phyloP scores from a whole-genome alignment of 2,888 invertebrate species.

The Leptopilina myrica region DNA sequence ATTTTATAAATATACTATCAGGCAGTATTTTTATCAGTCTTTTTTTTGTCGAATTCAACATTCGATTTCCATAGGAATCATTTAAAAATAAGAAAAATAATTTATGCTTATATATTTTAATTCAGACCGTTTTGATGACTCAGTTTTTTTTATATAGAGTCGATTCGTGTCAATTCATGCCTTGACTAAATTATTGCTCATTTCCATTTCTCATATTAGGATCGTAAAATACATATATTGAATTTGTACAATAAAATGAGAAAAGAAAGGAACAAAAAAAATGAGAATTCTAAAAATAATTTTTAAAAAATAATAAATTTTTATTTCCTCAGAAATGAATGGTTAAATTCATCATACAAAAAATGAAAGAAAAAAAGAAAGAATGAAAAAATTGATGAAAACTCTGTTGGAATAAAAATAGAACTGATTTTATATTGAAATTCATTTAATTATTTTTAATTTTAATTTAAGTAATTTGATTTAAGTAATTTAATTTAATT shows the following conservation, averaged over 20 bases:
- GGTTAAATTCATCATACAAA: background rate
- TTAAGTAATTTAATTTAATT: too few species aligned
- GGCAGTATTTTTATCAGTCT: too few species aligned
- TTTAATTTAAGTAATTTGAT: too few species aligned
- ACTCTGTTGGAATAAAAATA: too few species aligned
- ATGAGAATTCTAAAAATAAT: background rate
- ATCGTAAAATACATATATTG: background rate
- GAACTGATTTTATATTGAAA: too few species aligned
- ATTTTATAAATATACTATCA: too few species aligned
- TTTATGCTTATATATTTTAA: constrained; percentile 1
- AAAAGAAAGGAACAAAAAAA: background rate
- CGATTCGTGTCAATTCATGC: constrained; percentile 26
- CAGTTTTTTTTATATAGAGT: constrained; percentile 2
- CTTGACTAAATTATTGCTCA: constrained; percentile 21
- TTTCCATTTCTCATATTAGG: constrained; percentile 3
- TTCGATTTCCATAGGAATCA: background rate
- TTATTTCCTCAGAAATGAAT: background rate
- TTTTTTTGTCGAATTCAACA: too few species aligned
- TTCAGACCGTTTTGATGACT: constrained; percentile 17
- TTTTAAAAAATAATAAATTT: background rate
- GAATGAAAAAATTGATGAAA: too few species aligned
- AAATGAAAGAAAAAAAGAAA: too few species aligned
- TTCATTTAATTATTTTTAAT: too few species aligned
- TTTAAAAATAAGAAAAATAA: background rate
- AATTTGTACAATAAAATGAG: too few species aligned